These are phyloP conservation scores for Cricetomys ansorgei DNA, from an alignment of 2,113 vertebrate genomes.

Conservation along the genomic window DNA sequence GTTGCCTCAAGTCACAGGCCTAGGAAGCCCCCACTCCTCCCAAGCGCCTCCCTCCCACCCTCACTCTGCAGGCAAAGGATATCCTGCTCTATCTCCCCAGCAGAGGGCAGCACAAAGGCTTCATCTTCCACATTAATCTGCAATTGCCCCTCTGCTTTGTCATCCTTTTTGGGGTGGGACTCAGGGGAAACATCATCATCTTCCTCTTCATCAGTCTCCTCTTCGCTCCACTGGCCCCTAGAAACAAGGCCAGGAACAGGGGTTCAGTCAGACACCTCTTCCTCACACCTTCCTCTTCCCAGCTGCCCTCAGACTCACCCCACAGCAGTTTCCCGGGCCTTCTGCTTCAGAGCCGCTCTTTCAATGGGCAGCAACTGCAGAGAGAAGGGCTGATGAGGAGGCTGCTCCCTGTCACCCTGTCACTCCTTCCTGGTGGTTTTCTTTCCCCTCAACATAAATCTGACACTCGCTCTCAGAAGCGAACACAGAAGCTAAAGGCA, in stretches of 20 bases:
- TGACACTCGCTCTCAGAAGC: background rate
- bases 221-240: conserved; percentile 84
- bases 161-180: conserved; percentile 55
- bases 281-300: background rate
- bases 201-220: conserved; percentile 80
- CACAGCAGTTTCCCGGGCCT: conserved; percentile 64
- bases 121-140: conserved; percentile 93
- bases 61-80: conserved; percentile 83
- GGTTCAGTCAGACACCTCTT: conserved; percentile 5
- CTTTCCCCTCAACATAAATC: background rate
- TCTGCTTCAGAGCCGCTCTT: conserved; percentile 92
- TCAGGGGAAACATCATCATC: background rate
- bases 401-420: background rate
- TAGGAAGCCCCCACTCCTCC: background rate
- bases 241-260: background rate
- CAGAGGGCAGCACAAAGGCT: conserved; percentile 89
- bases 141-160: conserved; percentile 85
- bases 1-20: background rate
- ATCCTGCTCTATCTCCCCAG: conserved; percentile 91
- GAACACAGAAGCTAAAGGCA: background rate
- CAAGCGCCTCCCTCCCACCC: background rate
- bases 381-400: conserved; percentile 42
- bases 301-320: conserved; percentile 41
- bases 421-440: background rate
- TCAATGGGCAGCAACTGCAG: conserved; percentile 96